These are phyloP conservation scores for Hyperoplus lanceolatus DNA, from an alignment of 2,797 vertebrate genomes.

Conservation along the genomic window DNA sequence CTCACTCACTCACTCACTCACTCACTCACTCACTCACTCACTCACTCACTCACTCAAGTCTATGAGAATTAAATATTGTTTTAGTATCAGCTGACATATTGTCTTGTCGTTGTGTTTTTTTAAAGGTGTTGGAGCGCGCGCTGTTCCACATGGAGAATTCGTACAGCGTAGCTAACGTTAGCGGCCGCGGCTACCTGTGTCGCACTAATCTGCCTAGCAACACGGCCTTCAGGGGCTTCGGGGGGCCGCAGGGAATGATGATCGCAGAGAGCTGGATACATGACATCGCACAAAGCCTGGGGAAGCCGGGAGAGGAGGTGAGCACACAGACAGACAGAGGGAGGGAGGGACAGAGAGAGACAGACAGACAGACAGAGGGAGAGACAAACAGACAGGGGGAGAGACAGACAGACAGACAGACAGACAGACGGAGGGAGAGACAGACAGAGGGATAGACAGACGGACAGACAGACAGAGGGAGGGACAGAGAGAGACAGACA, in stretches of 20 bases:
- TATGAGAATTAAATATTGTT: no score
- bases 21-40: no score
- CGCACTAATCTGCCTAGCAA: slow-evolving; percentile 95
- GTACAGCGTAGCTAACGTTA: slow-evolving; percentile 91
- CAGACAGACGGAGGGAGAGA: no score
- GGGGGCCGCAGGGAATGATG: slow-evolving; percentile 95
- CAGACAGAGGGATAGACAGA: no score
- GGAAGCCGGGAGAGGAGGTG: slow-evolving; percentile 89
- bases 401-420: no score
- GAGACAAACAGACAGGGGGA: not conserved
- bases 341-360: not conserved
- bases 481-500: no score
- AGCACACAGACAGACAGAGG: not conserved
- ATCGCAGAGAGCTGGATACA: slow-evolving; percentile 92
- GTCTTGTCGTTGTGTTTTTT: no score
- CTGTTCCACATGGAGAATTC: slow-evolving; percentile 95
- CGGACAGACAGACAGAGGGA: no score
- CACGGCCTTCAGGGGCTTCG: slow-evolving; percentile 96
- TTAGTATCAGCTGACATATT: not conserved
- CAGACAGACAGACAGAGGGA: no score
- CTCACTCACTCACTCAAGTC: no score
- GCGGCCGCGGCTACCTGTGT: slow-evolving; percentile 88
- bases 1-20: no score
- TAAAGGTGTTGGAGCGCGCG: slow-evolving; percentile 91
- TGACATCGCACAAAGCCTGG: slow-evolving; percentile 87